These are phyloP conservation scores for Atlantisia rogersi DNA, from an alignment of 2,113 vertebrate species.

Conservation along the genomic window DNA sequence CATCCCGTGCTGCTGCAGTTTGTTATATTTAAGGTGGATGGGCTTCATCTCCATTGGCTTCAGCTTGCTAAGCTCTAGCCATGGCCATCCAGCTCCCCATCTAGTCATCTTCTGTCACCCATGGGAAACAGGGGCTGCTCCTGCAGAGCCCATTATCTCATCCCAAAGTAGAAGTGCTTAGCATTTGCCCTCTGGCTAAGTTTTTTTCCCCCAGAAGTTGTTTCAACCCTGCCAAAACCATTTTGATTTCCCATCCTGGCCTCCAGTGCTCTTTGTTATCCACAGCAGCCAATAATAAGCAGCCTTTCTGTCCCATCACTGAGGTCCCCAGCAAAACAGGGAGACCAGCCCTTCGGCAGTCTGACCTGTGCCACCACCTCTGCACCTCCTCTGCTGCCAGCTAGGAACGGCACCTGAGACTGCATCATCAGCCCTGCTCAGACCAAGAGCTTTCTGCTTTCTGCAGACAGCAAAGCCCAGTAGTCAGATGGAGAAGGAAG, in stretches of 20 bases:
- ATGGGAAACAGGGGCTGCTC: background rate
- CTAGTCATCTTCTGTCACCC: fast-evolving
- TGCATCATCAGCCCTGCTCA: background rate
- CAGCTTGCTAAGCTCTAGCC: background rate
- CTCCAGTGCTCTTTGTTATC: background rate
- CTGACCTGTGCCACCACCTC: background rate
- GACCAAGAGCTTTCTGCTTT: background rate
- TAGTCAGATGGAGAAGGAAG: background rate
- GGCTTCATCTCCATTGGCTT: background rate
- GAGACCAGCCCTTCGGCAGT: background rate
- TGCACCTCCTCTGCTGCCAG: background rate
- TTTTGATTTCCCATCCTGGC: background rate
- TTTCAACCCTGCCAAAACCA: background rate
- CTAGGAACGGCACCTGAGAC: background rate
- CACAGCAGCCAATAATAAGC: background rate
- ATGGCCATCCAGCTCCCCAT: background rate
- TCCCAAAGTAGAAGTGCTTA: background rate
- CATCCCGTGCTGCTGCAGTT: background rate
- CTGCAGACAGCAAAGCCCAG: background rate
- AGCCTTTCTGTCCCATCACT: background rate
- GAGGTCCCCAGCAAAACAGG: background rate
- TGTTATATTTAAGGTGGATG: background rate
- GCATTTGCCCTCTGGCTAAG: background rate
- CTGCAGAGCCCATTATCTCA: background rate
- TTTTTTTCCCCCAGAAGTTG: background rate